These are phyloP conservation scores for Myopa tessellatipennis DNA, from an alignment of 2,888 invertebrate genomes.

Conservation along the genomic window DNA sequence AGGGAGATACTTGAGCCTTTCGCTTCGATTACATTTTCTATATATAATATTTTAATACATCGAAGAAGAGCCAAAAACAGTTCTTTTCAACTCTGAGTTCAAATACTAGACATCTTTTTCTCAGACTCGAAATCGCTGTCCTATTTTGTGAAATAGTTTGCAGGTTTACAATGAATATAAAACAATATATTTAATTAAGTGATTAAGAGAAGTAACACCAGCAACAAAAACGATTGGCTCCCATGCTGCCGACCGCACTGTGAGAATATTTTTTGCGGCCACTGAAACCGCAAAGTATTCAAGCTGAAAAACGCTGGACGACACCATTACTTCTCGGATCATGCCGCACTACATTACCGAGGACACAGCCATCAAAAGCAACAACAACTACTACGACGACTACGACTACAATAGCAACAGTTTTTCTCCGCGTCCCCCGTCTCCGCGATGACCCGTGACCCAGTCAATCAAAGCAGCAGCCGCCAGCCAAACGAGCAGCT, in stretches of 20 bases:
- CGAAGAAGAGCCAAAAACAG: too few species aligned
- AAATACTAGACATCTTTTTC: too few species aligned
- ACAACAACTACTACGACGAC: background rate
- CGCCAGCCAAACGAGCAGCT: slow-evolving; percentile 3
- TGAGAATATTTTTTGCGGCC: background rate
- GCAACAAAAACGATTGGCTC: background rate
- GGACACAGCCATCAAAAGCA: slow-evolving; percentile 16
- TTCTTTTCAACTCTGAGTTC: too few species aligned
- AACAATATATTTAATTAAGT: background rate
- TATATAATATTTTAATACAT: too few species aligned
- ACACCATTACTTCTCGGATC: slow-evolving; percentile 1
- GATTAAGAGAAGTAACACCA: background rate
- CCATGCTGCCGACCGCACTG: too few species aligned
- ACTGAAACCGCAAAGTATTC: slow-evolving; percentile 27
- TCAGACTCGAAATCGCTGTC: too few species aligned
- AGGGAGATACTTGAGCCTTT: too few species aligned
- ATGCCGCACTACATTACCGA: slow-evolving; percentile 25
- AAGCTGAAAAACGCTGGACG: background rate
- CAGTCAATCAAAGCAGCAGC: background rate
- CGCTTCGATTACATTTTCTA: too few species aligned
- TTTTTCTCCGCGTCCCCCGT: background rate
- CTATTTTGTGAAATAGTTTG: too few species aligned
- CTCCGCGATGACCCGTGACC: background rate
- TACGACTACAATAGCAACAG: slow-evolving; percentile 13
- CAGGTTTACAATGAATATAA: too few species aligned